Percentiles rank a stretch among this genome's conserved stretches.
phyloP scores from a whole-genome alignment of 2,888 invertebrate genomes.

The Volucella inanis region DNA sequence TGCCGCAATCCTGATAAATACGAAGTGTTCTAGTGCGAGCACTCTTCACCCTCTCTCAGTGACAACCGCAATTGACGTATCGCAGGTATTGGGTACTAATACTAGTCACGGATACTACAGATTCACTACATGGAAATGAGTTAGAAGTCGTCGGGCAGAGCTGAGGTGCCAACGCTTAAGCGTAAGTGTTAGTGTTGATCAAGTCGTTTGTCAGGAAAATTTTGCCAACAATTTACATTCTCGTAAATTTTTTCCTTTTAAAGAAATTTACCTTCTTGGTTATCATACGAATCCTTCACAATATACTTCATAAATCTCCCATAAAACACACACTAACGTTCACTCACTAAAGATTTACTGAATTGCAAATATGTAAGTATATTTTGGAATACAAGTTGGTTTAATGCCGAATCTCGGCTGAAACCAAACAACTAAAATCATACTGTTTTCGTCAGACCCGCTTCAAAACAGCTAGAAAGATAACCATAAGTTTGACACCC shows the following conservation, averaged over 20 bases:
- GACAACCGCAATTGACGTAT: no score
- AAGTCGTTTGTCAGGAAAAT: slow-evolving; percentile 18
- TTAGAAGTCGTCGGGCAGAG: no score
- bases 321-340: slow-evolving; percentile 42
- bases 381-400: slow-evolving; percentile 21
- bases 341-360: slow-evolving; percentile 31
- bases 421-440: slow-evolving; percentile 28
- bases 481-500: slow-evolving; percentile 26
- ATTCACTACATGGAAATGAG: no score
- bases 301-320: slow-evolving; percentile 19
- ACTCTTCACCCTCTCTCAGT: no score
- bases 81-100: no score
- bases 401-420: slow-evolving; percentile 34
- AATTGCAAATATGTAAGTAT: slow-evolving; percentile 10
- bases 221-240: slow-evolving; percentile 16
- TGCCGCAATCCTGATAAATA: no score
- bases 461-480: not conserved
- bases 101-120: no score
- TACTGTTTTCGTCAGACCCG: slow-evolving; percentile 1
- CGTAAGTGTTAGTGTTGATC: not conserved
- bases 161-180: no score
- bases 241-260: not conserved
- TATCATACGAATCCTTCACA: slow-evolving; percentile 16
- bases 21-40: no score
- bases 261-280: slow-evolving; percentile 38